Conservation (phyloP, 1,140 invertebrate species). For the Coenobita brevimanus region DNA sequence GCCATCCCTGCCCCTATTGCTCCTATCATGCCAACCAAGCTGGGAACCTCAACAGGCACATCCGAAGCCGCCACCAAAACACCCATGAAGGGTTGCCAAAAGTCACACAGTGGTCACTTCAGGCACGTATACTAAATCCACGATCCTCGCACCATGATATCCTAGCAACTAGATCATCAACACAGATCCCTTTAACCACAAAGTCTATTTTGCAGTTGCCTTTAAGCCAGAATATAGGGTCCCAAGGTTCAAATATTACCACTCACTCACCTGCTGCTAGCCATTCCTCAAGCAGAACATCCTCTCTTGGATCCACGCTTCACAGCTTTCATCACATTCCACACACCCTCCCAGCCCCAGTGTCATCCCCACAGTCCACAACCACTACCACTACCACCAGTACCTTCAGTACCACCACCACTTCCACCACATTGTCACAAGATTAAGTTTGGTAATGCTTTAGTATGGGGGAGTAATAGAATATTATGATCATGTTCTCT, state of each 20-base stretch:
- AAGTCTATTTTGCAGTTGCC: slow-evolving; percentile 4
- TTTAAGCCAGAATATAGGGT: slow-evolving; percentile 12
- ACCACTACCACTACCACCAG: neutral
- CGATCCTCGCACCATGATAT: neutral
- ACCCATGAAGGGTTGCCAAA: neutral
- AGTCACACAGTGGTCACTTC: neutral
- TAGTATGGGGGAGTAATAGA: neutral
- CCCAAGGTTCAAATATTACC: neutral
- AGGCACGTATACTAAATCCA: neutral
- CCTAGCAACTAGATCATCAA: neutral
- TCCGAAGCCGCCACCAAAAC: slow-evolving; percentile 39
- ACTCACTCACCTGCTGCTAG: neutral
- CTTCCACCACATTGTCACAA: neutral
- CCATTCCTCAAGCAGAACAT: slow-evolving; percentile 1
- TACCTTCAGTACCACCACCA: neutral
- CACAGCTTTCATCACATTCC: slow-evolving; percentile 1
- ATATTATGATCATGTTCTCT: neutral
- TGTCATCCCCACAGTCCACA: neutral
- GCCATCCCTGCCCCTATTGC: slow-evolving; percentile 70
- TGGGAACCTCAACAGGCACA: slow-evolving; percentile 72
- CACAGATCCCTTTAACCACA: neutral
- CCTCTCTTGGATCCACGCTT: neutral
- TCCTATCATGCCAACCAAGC: slow-evolving; percentile 73
- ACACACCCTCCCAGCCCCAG: neutral
- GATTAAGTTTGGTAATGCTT: neutral